Evolutionary conservation across 1,140 invertebrate genomes (phyloP).

Genomic region (Pseudomyrmex concolor): DNA sequence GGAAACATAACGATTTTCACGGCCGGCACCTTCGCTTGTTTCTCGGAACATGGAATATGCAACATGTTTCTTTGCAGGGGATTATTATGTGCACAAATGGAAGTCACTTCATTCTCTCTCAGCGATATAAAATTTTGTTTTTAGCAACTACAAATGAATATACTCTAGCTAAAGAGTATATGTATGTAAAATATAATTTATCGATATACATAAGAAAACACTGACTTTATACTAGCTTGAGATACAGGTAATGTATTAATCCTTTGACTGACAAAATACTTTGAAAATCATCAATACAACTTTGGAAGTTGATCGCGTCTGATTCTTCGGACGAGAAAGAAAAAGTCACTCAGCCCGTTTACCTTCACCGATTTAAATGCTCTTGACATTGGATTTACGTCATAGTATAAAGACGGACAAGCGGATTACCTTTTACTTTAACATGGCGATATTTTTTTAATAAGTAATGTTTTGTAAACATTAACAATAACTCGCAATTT

Average conservation of each 20-base stretch:
- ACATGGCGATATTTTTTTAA: neutral
- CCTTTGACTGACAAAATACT: constrained; percentile 17
- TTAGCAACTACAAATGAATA: neutral
- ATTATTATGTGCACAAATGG: neutral
- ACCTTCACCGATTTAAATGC: constrained; percentile 82
- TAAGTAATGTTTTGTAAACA: neutral
- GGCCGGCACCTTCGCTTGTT: constrained; percentile 62
- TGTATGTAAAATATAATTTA: too few relatives aligned
- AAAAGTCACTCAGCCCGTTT: constrained; percentile 77
- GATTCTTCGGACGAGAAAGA: constrained; percentile 60
- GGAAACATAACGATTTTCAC: constrained; percentile 66
- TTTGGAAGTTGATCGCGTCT: neutral
- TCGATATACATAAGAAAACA: neutral
- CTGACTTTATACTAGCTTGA: neutral
- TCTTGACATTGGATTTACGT: constrained; percentile 79
- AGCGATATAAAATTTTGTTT: neutral
- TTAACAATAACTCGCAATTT: neutral
- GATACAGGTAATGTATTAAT: neutral
- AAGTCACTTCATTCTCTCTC: neutral
- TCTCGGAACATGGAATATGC: constrained; percentile 24
- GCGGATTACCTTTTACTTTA: neutral
- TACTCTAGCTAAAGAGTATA: too few relatives aligned
- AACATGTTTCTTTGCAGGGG: constrained; percentile 13
- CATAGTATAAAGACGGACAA: neutral
- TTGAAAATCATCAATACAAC: neutral